phyloP scores from a whole-genome alignment of 92 coral and sea anemone genomes.

The Micromussa lordhowensis region DNA sequence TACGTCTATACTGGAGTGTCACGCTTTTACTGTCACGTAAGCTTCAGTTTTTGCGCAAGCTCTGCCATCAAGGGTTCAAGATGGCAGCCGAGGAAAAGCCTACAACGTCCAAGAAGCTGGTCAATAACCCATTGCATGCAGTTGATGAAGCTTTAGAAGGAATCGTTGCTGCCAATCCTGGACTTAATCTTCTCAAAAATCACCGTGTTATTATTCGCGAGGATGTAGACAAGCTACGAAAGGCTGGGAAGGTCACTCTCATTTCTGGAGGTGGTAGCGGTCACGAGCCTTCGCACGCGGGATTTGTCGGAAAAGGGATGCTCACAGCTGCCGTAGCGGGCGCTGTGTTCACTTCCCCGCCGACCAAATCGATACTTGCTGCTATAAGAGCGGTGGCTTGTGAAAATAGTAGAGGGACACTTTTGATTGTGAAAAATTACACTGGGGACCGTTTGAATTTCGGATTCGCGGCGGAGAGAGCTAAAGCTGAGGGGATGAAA shows the following conservation, averaged over 20 bases:
- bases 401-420: constrained; percentile 80
- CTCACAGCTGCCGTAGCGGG: constrained; percentile 98
- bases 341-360: constrained; percentile 95
- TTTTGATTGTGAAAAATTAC: constrained; percentile 96
- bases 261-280: constrained; percentile 99
- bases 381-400: constrained; percentile 92
- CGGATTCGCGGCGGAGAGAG: constrained; percentile 97
- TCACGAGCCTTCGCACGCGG: constrained; percentile 96
- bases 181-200: constrained; percentile 77
- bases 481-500: constrained; percentile 87
- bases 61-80: constrained; percentile 1
- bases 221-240: constrained; percentile 74
- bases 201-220: constrained; percentile 89
- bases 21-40: not conserved
- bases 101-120: constrained; percentile 72
- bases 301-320: constrained; percentile 95
- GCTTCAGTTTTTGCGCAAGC: not conserved
- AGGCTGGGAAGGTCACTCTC: constrained; percentile 83
- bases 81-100: constrained; percentile 62
- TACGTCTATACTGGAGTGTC: constrained; percentile 29
- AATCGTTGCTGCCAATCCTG: constrained; percentile 83
- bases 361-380: constrained; percentile 93
- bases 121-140: constrained; percentile 76
- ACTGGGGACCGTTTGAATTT: constrained; percentile 95
- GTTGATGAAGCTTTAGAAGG: constrained; percentile 97